Evolutionary conservation across 2,888 invertebrate genomes (phyloP).

Genomic region (Lobophora halterata): DNA sequence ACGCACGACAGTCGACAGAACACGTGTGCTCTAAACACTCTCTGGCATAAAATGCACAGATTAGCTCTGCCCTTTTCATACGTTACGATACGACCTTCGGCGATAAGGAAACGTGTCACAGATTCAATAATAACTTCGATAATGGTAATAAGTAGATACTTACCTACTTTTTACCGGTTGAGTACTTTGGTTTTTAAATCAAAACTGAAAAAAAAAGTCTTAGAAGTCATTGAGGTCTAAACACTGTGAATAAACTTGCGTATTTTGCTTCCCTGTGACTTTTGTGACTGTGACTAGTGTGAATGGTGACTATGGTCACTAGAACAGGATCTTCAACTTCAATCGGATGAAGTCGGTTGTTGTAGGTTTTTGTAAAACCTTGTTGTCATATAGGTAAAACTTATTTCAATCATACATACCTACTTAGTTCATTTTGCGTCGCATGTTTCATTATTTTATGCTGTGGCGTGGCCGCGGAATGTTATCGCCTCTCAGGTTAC

Average conservation of each 20-base stretch:
- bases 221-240: no score
- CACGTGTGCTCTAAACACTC: constrained; percentile 9
- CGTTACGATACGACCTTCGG: constrained; percentile 15
- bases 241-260: no score
- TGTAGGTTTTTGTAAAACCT: no score
- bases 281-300: no score
- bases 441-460: constrained; percentile 8
- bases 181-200: constrained; percentile 1
- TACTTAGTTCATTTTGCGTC: constrained; percentile 4
- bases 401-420: background rate
- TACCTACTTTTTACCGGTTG: no score
- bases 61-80: constrained; percentile 15
- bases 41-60: constrained; percentile 18
- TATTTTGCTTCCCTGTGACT: no score
- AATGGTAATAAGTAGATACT: constrained; percentile 1
- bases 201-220: no score
- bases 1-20: background rate
- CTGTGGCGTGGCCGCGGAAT: constrained; percentile 34
- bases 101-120: constrained; percentile 18
- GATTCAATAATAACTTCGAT: background rate
- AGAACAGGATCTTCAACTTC: no score
- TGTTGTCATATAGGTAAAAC: no score
- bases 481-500: constrained; percentile 52
- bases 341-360: no score
- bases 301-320: no score